Base-by-base conservation (phyloP, 2,113 vertebrate species). In the Equus przewalskii region DNA sequence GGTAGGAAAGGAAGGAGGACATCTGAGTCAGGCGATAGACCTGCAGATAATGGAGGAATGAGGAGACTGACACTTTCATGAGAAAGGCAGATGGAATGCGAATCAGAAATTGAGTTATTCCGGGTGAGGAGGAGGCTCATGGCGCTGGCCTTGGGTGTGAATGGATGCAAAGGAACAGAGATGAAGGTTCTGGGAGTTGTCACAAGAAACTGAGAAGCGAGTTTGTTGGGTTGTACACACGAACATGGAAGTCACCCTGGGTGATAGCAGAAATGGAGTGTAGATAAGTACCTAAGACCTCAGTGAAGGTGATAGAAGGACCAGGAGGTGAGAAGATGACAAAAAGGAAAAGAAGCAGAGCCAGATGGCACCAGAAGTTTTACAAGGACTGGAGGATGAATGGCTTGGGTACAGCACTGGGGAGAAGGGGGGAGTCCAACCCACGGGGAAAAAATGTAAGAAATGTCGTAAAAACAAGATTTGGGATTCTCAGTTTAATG, bases 71-170 rank as follows among this genome's bases (percentile, higher is more conserved):
- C 30, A 49, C 13, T 36, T 76, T 44, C 11, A 1, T 24, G 49
- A 10, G 69, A 82, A 89, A 14, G 30, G 16, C 18, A 49, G 30
- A 30, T n/a, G 8, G 2, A 3, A 13, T 24, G 2, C 36, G 56
- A 85, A n/a, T 73, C 60, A 49, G 60, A 80, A 64, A 60, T 0
- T 2, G 89, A 41, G 18, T 54, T 44, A 19, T 56, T 19, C 24
- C 12, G 5, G 9, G 51, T 33, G 16, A 51, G 58, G 16, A 69
- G 15, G 26, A 12, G 21, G 26, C 44, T 28, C 7, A 0, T 22
- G 51, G n/a, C 0, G 1, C 16, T 30, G 60, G 24, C 28, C 4
- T 30, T 11, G 60, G 21, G 22, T 19, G 1, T 22, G 46, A 26
- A 19, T 12, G 5, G 21, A 14, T 56, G 49, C 1, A 3, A 30